These are phyloP conservation scores for Micronycteris hirsuta DNA, from an alignment of 2,113 vertebrate genomes.

Conservation along the genomic window DNA sequence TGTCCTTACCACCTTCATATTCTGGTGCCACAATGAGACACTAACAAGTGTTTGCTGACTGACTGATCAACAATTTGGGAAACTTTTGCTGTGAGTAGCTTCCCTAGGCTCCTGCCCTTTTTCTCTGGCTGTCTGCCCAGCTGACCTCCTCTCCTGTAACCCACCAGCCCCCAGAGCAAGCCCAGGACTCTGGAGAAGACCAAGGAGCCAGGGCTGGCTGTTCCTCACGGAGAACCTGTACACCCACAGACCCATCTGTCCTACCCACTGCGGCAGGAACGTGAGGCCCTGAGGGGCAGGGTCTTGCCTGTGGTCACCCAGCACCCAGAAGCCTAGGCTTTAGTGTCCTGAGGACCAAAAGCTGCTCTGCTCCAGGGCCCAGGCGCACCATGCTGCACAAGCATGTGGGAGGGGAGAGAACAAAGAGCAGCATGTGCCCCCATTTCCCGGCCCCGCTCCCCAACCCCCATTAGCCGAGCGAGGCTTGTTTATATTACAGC, in stretches of 20 bases:
- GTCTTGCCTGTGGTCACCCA: not conserved
- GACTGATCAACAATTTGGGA: not conserved
- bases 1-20: not conserved
- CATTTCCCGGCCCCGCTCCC: conserved; percentile 22
- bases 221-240: not conserved
- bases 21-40: not conserved
- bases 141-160: not conserved
- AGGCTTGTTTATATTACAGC: conserved; percentile 64
- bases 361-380: not conserved
- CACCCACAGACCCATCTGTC: not conserved
- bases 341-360: not conserved
- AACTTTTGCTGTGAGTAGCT: not conserved
- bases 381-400: not conserved
- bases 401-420: conserved; percentile 17
- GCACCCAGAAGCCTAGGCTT: not conserved
- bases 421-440: conserved; percentile 43
- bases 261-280: no score
- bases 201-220: not conserved
- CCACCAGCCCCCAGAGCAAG: not conserved
- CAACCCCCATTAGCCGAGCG: conserved; percentile 67
- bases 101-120: not conserved
- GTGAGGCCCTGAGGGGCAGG: not conserved
- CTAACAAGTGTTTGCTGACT: not conserved
- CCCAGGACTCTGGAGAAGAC: not conserved
- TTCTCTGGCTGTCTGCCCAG: not conserved